phyloP scores from a whole-genome alignment of 2,113 vertebrate genomes.

The Mandrillus leucophaeus region DNA sequence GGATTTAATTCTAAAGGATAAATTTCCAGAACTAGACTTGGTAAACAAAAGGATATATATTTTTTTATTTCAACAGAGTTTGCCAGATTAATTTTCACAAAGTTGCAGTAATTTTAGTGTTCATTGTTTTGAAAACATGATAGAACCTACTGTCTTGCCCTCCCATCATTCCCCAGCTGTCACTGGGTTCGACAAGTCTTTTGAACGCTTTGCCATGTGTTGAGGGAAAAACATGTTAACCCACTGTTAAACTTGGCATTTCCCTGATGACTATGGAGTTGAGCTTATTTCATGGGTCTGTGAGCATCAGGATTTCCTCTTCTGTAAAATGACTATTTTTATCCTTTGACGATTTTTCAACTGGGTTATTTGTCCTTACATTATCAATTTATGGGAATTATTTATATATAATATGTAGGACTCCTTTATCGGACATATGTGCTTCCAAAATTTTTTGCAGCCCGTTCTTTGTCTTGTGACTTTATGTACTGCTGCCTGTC shows the following conservation, averaged over 20 bases:
- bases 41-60: not conserved
- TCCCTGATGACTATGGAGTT: not conserved
- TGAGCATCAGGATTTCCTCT: not conserved
- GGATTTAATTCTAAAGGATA: not conserved
- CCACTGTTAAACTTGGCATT: too few relatives aligned
- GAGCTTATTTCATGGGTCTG: not conserved
- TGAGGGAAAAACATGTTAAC: not conserved
- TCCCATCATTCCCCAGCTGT: rapidly evolving
- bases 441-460: not conserved
- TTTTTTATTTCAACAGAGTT: not conserved
- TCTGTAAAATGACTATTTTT: not conserved
- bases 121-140: not conserved
- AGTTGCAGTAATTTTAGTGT: not conserved
- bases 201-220: not conserved
- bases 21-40: not conserved
- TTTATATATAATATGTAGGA: not conserved
- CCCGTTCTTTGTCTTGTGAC: not conserved
- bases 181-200: not conserved
- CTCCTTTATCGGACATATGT: not conserved
- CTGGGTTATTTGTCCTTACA: not conserved
- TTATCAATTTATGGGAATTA: not conserved
- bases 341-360: not conserved
- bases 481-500: not conserved
- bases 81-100: not conserved
- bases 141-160: too few relatives aligned